Base-by-base conservation (phyloP, 2,797 vertebrate species). In the Tympanoctomys barrerae region DNA sequence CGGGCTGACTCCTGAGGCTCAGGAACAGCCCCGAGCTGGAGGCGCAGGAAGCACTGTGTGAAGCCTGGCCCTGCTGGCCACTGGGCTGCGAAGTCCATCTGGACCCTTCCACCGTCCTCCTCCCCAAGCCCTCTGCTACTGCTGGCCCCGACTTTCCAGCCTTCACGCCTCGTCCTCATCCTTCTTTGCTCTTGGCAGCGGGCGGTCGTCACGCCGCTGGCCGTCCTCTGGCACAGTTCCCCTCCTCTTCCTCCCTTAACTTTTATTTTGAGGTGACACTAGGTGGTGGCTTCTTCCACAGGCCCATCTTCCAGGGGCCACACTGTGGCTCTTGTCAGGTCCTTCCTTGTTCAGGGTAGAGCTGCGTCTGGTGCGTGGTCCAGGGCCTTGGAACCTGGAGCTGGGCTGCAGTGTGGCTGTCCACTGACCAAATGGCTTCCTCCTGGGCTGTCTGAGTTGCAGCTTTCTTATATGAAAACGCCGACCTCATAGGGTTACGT, bases 231-330 rank as follows among this genome's bases (percentile, higher is more conserved):
- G 31, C 0, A 21, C 79, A 61, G 78, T 13, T 68, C 36, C 75
- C 59, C 21, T n/a, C n/a, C 24, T 87, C 28, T 59, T n/a, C n/a
- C 24, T 87, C 28, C 64, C 62, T n/a, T 79, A 62, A 57, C 70
- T 71, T 71, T 42, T 22, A 36, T 86, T 59, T 70, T 46, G 42
- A 57, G 0, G 0, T 46, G 81, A 84, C 52, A 8, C 36, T 24
- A 6, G 59, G 19, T 1, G 4, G 19, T 12, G 1, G 42, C 42
- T 36, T 90, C 16, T 83, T n/a, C 57, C 10, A 2, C 1, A 1
- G 39, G 36, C 8, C 52, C 39, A 0, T 36, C 26, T 26, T 39
- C 2, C 1, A 1, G 42, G 11, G 80, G 16, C 59, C 0, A 0
- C 26, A 14, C 2, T 24, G 10, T 13, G 49, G 7, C 42, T 68